phyloP scores from a whole-genome alignment of 2,888 invertebrate species.

The Allolobophora icterica region DNA sequence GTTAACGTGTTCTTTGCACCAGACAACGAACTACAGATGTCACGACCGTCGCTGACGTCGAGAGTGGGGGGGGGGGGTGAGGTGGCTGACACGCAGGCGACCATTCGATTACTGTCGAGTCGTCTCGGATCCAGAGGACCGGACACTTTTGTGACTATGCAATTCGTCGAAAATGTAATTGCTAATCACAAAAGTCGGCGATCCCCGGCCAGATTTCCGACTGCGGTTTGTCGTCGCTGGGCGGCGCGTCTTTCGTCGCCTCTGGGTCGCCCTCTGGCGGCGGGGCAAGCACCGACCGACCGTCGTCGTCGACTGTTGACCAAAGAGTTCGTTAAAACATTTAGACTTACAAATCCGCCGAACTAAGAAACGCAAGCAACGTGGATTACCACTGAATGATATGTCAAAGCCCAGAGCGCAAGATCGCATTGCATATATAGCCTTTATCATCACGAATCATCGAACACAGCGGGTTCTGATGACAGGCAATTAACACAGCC shows the following conservation, averaged over 20 bases:
- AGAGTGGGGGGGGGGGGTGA: too few species aligned
- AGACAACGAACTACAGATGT: background rate
- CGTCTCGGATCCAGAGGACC: conserved; percentile 18
- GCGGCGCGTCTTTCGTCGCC: background rate
- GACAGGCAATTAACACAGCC: background rate
- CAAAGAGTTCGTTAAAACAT: conserved; percentile 4
- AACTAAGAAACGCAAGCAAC: conserved; percentile 6
- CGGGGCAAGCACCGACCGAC: background rate
- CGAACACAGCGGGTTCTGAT: background rate
- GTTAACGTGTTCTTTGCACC: background rate
- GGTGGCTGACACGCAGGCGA: background rate
- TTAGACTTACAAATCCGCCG: background rate
- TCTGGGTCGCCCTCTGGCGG: background rate
- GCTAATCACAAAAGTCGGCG: conserved; percentile 35
- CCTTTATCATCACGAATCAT: background rate
- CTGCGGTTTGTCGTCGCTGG: background rate
- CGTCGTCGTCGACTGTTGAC: background rate
- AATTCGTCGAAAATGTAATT: conserved; percentile 29
- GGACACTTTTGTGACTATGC: conserved; percentile 32
- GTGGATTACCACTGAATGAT: background rate
- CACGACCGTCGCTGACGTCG: background rate
- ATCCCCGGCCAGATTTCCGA: conserved; percentile 20
- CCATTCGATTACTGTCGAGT: conserved; percentile 17
- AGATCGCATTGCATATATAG: background rate
- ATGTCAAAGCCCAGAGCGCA: background rate